These are phyloP conservation scores for Hydrocynus forskahlii DNA, from an alignment of 2,797 vertebrate genomes.

Conservation along the genomic window DNA sequence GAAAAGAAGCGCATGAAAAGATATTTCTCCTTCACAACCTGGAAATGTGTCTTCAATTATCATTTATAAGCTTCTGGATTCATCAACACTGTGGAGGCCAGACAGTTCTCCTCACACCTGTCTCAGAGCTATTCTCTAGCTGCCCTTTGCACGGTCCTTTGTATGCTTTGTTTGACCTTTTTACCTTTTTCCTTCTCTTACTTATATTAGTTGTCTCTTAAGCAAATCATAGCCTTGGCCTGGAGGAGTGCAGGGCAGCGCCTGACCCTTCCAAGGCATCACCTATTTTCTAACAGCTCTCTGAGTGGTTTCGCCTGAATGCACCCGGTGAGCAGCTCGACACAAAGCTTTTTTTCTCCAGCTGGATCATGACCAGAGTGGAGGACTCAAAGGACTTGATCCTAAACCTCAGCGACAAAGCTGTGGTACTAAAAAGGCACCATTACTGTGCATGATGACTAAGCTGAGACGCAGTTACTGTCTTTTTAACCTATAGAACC, in stretches of 20 bases:
- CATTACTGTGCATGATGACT: background rate
- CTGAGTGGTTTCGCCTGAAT: background rate
- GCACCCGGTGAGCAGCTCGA: background rate
- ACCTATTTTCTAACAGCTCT: background rate
- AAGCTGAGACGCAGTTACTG: background rate
- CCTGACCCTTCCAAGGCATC: background rate
- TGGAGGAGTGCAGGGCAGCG: background rate
- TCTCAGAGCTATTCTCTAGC: background rate
- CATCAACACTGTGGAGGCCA: constrained; percentile 22
- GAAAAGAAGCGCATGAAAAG: constrained; percentile 13
- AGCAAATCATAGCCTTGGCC: no score
- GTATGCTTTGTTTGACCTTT: no score
- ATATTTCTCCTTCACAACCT: background rate
- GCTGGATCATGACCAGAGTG: background rate
- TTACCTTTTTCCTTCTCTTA: no score
- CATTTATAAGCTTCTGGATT: constrained; percentile 46
- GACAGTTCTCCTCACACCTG: constrained; percentile 16
- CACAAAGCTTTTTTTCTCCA: background rate
- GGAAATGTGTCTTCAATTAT: constrained; percentile 27
- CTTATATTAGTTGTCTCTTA: no score
- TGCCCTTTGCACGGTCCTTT: background rate
- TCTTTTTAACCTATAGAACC: background rate
- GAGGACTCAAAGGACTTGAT: background rate
- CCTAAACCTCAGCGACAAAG: background rate
- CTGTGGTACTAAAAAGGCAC: background rate